phyloP scores from a whole-genome alignment of 2,113 vertebrate genomes.

The Chloroceryle aenea region DNA sequence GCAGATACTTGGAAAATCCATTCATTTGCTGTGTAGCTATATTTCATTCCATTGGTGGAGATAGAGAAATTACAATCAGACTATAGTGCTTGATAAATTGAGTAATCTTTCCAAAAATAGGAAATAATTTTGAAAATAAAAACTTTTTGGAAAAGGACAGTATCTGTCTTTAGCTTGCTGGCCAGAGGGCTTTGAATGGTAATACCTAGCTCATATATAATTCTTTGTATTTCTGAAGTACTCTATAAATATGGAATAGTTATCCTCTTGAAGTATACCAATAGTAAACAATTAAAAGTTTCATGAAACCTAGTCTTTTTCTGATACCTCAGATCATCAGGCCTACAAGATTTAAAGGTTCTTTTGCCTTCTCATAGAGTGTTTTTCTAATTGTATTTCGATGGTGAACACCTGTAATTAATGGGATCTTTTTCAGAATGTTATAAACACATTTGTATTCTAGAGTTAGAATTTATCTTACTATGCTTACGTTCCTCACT shows the following conservation, averaged over 20 bases:
- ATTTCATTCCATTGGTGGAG: not conserved
- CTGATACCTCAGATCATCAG: not conserved
- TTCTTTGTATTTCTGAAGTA: not conserved
- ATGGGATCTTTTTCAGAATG: not conserved
- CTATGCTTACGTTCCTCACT: not conserved
- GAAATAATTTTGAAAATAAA: not conserved
- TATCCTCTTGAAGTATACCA: not conserved
- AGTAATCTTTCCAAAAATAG: not conserved
- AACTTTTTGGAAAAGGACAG: not conserved
- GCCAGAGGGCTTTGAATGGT: not conserved
- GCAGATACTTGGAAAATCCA: not conserved
- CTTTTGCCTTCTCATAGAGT: not conserved
- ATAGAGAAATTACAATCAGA: not conserved
- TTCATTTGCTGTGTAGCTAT: not conserved
- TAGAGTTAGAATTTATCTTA: not conserved
- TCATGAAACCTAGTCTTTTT: not conserved
- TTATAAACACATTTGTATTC: not conserved
- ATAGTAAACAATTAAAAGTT: not conserved
- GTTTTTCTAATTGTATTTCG: not conserved
- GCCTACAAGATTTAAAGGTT: not conserved
- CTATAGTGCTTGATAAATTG: not conserved
- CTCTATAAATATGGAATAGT: not conserved
- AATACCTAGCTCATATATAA: not conserved
- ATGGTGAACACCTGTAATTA: not conserved
- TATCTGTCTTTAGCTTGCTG: not conserved